Conservation (phyloP, 2,113 vertebrate genomes). For the Panthera uncia region DNA sequence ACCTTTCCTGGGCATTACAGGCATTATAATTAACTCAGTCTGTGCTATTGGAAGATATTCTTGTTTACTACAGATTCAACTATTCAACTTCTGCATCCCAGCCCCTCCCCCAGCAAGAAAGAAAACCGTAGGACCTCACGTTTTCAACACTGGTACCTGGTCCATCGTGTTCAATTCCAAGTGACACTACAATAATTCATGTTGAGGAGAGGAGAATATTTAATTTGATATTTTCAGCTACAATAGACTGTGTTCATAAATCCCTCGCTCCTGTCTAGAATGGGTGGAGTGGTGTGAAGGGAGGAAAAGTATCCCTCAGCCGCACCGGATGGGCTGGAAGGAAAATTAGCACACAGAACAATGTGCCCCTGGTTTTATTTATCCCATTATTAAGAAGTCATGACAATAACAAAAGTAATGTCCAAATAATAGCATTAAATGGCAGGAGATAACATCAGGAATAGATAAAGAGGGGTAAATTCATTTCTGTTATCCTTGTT, state of each 20-base stretch:
- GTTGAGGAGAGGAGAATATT: background rate
- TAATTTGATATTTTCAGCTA: background rate
- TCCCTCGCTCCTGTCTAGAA: background rate
- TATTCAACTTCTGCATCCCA: background rate
- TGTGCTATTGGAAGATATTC: background rate
- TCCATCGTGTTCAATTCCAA: background rate
- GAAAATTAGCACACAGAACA: slow-evolving; percentile 43
- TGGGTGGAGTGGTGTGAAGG: background rate
- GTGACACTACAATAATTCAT: background rate
- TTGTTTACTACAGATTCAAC: background rate
- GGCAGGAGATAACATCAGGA: background rate
- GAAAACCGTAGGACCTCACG: background rate
- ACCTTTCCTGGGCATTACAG: background rate
- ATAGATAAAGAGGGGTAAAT: background rate
- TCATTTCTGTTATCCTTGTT: background rate
- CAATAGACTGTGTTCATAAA: slow-evolving; percentile 15
- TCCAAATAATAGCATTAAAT: background rate
- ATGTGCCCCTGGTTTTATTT: slow-evolving; percentile 36
- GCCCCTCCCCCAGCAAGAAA: background rate
- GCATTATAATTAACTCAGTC: slow-evolving; percentile 8
- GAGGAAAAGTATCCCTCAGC: background rate
- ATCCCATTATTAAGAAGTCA: slow-evolving; percentile 12
- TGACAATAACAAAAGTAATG: slow-evolving; percentile 19
- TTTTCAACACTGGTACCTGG: background rate
- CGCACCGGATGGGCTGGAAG: background rate